These are phyloP conservation scores for Urosaurus nigricauda DNA, from an alignment of 2,797 vertebrate genomes.

Conservation along the genomic window DNA sequence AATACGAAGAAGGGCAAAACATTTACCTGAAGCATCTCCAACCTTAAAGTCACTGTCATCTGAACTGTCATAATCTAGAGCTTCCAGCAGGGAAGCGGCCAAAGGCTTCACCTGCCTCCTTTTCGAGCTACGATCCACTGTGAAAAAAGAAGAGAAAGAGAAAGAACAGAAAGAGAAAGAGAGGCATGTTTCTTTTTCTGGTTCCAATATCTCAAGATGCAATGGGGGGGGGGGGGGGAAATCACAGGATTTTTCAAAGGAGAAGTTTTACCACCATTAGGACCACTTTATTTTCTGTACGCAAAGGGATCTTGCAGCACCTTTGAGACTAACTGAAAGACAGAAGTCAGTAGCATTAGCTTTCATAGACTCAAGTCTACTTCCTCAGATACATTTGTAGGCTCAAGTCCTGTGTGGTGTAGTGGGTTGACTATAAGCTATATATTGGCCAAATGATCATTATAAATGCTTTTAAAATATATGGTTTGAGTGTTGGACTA, in stretches of 20 bases:
- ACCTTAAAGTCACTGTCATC: slow-evolving; percentile 99
- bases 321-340: too few relatives aligned
- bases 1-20: slow-evolving; percentile 13
- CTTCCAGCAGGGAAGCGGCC: slow-evolving; percentile 95
- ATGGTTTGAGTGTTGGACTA: too few relatives aligned
- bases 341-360: too few relatives aligned
- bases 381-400: too few relatives aligned
- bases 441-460: too few relatives aligned
- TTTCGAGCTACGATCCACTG: slow-evolving; percentile 98
- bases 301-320: too few relatives aligned
- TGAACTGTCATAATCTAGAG: slow-evolving; percentile 98
- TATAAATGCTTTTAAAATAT: too few relatives aligned
- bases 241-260: neutral
- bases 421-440: too few relatives aligned
- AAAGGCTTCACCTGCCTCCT: slow-evolving; percentile 98
- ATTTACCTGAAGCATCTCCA: slow-evolving; percentile 96
- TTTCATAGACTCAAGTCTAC: too few relatives aligned
- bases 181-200: neutral
- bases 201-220: neutral
- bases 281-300: neutral
- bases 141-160: slow-evolving; percentile 39
- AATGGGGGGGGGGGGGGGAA: neutral
- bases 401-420: too few relatives aligned
- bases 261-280: neutral
- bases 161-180: neutral